Evolutionary conservation across 2,888 invertebrate genomes (phyloP), one percentile per base, ranked within the genome.

Genomic region (Apocheima hispidaria): DNA sequence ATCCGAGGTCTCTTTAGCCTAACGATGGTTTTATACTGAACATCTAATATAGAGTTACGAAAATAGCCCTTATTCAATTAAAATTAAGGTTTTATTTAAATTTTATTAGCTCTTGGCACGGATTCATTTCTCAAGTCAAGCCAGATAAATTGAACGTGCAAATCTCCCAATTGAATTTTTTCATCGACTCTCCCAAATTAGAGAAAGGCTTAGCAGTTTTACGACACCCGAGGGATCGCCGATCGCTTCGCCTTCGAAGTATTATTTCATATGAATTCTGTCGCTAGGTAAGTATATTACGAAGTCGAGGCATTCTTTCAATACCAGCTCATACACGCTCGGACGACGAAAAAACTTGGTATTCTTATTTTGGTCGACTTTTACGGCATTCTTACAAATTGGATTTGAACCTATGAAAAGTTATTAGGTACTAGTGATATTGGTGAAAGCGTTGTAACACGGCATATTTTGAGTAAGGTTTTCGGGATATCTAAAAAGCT

Each of bases 151-250:
- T 75, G 70, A 73, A 68, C 74, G 71, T 69, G 74, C 72, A 66
- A 78, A 81, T 83, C 81, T 75, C 81, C 71, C 74, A 83, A 74
- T 85, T 82, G 82, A 86, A 83, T 86, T 86, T 87, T 87, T 88
- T 88, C 85, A 87, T 84, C 86, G 86, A 86, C 83, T 86, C 86
- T 85, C 85, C 83, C 84, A 86, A 88, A 88, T 87, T 86, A 78
- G 84, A 77, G 74, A 80, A 80, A 82, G 85, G 85, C 81, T 86
- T 86, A 86, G 82, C 84, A 84, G 83, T 86, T 89, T 87, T 88
- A 90, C 79, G 82, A 77, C 75, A 73, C 87, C 76, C 83, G 62
- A 65, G 87, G 81, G 88, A 81, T 73, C 67, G 77, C 75, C 84
- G 82, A 88, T 85, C 87, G 86, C 77, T 87, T 86, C 83, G 82